These are phyloP conservation scores for Heterotis niloticus DNA, from an alignment of 2,113 vertebrate species.

Conservation along the genomic window DNA sequence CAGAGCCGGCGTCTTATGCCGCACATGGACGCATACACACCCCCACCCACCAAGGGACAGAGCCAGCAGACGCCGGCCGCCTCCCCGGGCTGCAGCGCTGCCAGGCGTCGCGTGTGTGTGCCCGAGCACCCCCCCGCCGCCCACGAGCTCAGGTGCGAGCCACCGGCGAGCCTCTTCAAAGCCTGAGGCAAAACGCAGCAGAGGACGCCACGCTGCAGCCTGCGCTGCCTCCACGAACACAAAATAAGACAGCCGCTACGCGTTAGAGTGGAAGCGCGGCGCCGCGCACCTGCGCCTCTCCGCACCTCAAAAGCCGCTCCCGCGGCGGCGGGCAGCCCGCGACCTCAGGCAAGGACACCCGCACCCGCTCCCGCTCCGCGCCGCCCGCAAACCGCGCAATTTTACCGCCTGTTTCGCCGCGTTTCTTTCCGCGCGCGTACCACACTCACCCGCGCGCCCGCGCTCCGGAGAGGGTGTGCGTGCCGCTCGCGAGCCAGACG, in stretches of 20 bases:
- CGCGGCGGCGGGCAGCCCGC: background rate
- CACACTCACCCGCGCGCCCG: constrained; percentile 59
- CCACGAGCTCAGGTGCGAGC: no score
- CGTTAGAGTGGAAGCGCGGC: background rate
- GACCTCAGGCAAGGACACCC: constrained; percentile 18
- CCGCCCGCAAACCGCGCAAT: background rate
- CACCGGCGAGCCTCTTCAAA: no score
- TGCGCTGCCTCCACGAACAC: background rate
- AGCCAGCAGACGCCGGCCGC: constrained; percentile 29
- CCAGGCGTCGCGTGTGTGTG: no score
- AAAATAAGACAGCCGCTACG: no score
- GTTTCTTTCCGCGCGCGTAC: constrained; percentile 6
- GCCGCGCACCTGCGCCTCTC: constrained; percentile 22
- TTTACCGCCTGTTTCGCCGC: background rate
- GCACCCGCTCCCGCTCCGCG: background rate
- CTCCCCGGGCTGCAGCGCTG: constrained; percentile 30
- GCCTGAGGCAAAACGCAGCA: background rate
- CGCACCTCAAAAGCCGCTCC: background rate
- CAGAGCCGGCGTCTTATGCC: no score
- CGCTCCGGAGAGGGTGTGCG: constrained; percentile 54
- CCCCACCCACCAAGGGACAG: no score
- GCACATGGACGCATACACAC: no score
- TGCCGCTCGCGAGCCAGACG: constrained; percentile 64
- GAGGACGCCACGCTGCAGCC: background rate
- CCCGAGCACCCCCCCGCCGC: no score